Conservation (phyloP, 2,113 vertebrate species). For the Malaclemys terrapin region DNA sequence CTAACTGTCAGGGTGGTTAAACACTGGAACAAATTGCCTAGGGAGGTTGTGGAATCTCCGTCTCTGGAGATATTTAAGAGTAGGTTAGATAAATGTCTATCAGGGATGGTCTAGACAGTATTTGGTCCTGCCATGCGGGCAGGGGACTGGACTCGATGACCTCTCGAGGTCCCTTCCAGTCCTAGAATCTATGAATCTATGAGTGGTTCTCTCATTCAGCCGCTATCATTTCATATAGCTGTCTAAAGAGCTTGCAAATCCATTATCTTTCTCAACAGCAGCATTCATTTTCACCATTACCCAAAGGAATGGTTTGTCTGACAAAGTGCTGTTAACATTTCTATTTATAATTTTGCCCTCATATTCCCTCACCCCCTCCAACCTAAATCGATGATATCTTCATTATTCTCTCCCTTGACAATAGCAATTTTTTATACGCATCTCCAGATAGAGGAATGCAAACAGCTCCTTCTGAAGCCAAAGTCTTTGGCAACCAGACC, state of each 20-base stretch:
- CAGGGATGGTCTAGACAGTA: too few species aligned
- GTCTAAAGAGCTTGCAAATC: not conserved
- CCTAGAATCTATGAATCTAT: too few species aligned
- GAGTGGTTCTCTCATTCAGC: not conserved
- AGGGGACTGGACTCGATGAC: too few species aligned
- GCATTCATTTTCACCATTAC: slow-evolving; percentile 21
- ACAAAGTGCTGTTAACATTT: not conserved
- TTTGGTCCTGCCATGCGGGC: too few species aligned
- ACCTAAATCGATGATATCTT: not conserved
- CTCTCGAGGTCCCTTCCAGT: too few species aligned
- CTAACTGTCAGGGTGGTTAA: too few species aligned
- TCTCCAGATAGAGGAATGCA: not conserved
- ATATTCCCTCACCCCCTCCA: not conserved
- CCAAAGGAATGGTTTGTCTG: fast-evolving
- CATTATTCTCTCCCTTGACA: not conserved
- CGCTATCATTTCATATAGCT: not conserved
- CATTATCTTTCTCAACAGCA: not conserved
- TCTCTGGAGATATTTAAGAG: too few species aligned
- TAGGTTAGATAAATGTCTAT: too few species aligned
- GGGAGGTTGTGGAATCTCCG: too few species aligned
- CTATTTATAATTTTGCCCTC: not conserved
- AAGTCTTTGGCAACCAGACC: not conserved
- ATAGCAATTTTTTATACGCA: not conserved
- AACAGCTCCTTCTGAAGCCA: not conserved
- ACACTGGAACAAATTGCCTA: too few species aligned